Evolutionary conservation across 2,113 vertebrate genomes (phyloP).

Genomic region (Octodon degus): DNA sequence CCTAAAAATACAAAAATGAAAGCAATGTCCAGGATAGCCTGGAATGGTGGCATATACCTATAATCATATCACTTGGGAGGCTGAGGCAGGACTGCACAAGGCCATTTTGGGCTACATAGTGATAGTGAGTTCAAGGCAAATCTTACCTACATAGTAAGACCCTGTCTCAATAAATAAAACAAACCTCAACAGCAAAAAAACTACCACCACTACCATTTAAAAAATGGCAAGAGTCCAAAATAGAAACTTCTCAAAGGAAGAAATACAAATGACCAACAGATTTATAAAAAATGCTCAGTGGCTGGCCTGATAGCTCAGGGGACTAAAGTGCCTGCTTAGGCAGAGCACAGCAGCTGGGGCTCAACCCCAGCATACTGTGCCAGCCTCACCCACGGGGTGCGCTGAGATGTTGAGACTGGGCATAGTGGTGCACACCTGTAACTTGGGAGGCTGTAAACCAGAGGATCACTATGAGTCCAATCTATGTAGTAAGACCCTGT

Average conservation of each 20-base stretch:
- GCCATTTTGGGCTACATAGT: background rate
- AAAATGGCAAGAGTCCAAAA: background rate
- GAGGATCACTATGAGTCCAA: too few relatives aligned
- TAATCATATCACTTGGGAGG: background rate
- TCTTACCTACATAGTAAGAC: background rate
- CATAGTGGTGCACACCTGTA: too few relatives aligned
- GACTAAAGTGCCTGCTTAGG: too few relatives aligned
- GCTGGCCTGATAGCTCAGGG: too few relatives aligned
- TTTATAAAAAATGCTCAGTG: background rate
- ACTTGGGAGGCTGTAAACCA: too few relatives aligned
- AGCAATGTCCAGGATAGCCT: background rate
- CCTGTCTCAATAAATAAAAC: background rate
- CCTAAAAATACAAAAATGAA: too few relatives aligned
- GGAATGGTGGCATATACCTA: background rate
- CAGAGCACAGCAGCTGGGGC: too few relatives aligned
- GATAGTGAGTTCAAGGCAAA: background rate
- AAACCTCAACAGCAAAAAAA: background rate
- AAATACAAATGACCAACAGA: background rate
- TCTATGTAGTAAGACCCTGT: too few relatives aligned
- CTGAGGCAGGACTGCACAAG: background rate
- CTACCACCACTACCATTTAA: background rate
- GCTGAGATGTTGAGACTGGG: too few relatives aligned
- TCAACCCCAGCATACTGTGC: too few relatives aligned
- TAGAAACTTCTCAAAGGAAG: background rate
- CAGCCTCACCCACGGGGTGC: too few relatives aligned